These are phyloP conservation scores for Halcyon smyrnensis DNA, from an alignment of 2,797 vertebrate species.

Conservation along the genomic window DNA sequence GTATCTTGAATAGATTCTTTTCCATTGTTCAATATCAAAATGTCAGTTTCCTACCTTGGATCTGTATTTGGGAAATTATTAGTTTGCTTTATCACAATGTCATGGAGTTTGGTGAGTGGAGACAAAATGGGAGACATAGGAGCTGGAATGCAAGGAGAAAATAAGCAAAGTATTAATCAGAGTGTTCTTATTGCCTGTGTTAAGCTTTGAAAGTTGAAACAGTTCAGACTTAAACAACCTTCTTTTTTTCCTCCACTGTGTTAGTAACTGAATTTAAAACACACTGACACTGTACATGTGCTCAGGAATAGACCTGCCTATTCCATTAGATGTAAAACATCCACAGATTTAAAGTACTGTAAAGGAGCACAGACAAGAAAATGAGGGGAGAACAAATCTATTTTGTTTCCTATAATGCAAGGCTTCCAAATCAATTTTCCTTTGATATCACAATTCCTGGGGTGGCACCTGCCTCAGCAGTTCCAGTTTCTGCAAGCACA, in stretches of 20 bases:
- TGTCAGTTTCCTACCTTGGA: neutral
- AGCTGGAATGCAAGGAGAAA: neutral
- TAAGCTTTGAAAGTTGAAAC: neutral
- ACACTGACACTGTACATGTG: neutral
- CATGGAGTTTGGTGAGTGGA: neutral
- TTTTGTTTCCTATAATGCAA: neutral
- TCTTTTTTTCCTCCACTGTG: neutral
- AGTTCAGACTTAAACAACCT: neutral
- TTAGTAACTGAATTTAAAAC: neutral
- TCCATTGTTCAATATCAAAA: neutral
- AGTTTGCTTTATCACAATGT: neutral
- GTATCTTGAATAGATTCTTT: neutral
- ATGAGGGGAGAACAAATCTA: neutral
- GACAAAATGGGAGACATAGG: neutral
- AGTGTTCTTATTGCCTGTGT: neutral
- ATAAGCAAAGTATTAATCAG: neutral
- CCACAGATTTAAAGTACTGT: neutral
- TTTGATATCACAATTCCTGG: neutral
- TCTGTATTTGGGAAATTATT: neutral
- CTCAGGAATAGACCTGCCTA: neutral
- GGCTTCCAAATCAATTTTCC: neutral
- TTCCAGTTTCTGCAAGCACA: neutral
- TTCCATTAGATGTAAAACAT: neutral
- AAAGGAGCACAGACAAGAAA: neutral
- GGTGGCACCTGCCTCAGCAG: neutral